phyloP scores from a whole-genome alignment of 2,113 vertebrate genomes.

The Camelus bactrianus region DNA sequence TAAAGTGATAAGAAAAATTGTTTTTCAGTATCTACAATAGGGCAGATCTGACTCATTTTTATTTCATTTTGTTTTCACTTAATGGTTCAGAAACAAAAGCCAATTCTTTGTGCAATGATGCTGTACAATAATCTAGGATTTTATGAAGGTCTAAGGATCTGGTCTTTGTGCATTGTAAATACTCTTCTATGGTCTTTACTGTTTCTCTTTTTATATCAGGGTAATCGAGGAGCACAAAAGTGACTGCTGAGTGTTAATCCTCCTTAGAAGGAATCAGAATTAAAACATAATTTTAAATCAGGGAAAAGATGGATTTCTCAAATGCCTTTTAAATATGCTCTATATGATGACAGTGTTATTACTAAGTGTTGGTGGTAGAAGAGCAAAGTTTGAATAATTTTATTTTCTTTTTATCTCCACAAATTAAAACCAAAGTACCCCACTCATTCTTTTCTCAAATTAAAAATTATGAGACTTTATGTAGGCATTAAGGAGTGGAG shows the following conservation, averaged over 20 bases:
- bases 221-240: background rate
- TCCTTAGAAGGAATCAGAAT: constrained; percentile 50
- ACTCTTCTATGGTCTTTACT: background rate
- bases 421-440: constrained; percentile 64
- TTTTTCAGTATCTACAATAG: background rate
- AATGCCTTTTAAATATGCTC: constrained; percentile 50
- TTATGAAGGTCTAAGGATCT: background rate
- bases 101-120: background rate
- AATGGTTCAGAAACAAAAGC: background rate
- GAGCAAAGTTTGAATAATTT: constrained; percentile 61
- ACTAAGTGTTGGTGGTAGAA: constrained; percentile 56
- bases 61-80: constrained; percentile 10
- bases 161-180: background rate
- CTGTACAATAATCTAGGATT: background rate
- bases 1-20: background rate
- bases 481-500: constrained; percentile 31
- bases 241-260: constrained; percentile 50
- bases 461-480: constrained; percentile 57
- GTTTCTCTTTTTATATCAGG: constrained; percentile 17
- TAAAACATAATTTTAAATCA: constrained; percentile 60
- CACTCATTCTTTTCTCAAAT: constrained; percentile 64
- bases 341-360: constrained; percentile 48
- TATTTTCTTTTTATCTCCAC: constrained; percentile 36
- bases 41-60: background rate
- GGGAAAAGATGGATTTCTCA: constrained; percentile 60